phyloP scores from a whole-genome alignment of 2,888 invertebrate genomes.

The Cheilosia vernalis region DNA sequence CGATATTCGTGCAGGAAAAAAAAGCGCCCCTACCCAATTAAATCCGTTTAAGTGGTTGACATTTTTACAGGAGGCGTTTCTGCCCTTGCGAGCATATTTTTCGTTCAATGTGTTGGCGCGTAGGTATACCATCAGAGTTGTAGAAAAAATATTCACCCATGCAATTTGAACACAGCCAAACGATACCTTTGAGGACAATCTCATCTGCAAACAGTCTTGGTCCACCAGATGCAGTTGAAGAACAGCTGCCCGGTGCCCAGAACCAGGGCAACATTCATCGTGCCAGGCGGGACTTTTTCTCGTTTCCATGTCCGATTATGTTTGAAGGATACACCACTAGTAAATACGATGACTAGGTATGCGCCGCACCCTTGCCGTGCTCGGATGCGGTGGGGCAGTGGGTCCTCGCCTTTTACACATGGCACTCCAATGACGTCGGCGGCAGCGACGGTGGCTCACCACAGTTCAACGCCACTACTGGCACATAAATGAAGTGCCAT shows the following conservation, averaged over 20 bases:
- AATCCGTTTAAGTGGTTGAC: constrained; percentile 56
- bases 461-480: constrained; percentile 61
- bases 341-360: constrained; percentile 30
- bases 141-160: constrained; percentile 18
- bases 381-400: constrained; percentile 10
- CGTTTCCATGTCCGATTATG: constrained; percentile 13
- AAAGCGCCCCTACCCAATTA: constrained; percentile 36
- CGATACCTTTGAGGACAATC: constrained; percentile 67
- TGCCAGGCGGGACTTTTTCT: constrained; percentile 14
- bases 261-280: constrained; percentile 36
- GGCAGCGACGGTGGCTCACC: constrained; percentile 46
- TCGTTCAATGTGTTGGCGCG: constrained; percentile 46
- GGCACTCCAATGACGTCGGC: constrained; percentile 34
- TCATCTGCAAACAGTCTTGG: constrained; percentile 39
- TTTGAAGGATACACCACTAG: constrained; percentile 37
- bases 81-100: constrained; percentile 24
- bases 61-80: constrained; percentile 39
- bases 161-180: constrained; percentile 63
- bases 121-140: background rate
- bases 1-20: background rate
- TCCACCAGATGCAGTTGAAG: constrained; percentile 30
- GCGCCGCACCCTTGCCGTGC: constrained; percentile 11
- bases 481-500: constrained; percentile 36
- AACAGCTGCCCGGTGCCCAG: constrained; percentile 16
- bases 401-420: constrained; percentile 40